A percentile compares a stretch with the other conserved stretches of the same genome.
phyloP scores from a whole-genome alignment of 2,888 invertebrate species.

The Chymomyza fuscimana region DNA sequence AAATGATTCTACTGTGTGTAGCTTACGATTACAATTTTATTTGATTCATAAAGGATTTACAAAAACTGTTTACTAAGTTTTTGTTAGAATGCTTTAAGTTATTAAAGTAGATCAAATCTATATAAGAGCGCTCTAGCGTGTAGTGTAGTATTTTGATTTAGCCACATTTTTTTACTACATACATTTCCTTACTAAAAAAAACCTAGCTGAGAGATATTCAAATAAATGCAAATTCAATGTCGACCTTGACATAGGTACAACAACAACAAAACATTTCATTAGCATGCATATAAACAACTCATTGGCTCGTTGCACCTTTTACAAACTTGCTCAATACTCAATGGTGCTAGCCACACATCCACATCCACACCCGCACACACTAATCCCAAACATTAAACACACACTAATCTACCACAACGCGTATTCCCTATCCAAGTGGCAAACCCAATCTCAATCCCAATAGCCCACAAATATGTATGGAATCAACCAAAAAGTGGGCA shows the following conservation, averaged over 20 bases:
- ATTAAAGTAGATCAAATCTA: no score
- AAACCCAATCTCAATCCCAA: slow-evolving; percentile 13
- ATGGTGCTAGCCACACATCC: neutral
- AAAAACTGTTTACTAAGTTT: no score
- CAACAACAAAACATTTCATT: neutral
- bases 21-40: no score
- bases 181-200: neutral
- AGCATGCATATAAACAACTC: slow-evolving; percentile 35
- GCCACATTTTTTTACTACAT: neutral
- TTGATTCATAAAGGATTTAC: no score
- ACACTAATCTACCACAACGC: slow-evolving; percentile 66
- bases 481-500: slow-evolving; percentile 34
- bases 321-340: neutral
- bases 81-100: no score
- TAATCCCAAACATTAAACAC: slow-evolving; percentile 73
- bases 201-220: neutral
- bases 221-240: neutral
- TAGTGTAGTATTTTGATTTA: no score
- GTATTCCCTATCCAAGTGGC: slow-evolving; percentile 39
- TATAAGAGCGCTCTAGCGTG: no score
- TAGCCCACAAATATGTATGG: slow-evolving; percentile 22
- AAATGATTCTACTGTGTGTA: no score
- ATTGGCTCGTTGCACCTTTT: slow-evolving; percentile 30
- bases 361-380: slow-evolving; percentile 48
- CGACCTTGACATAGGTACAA: neutral